Percentiles rank a stretch among this genome's conserved stretches.
These are phyloP conservation scores for Unio delphinus DNA, from an alignment of 2,888 invertebrate species.

Conservation along the genomic window DNA sequence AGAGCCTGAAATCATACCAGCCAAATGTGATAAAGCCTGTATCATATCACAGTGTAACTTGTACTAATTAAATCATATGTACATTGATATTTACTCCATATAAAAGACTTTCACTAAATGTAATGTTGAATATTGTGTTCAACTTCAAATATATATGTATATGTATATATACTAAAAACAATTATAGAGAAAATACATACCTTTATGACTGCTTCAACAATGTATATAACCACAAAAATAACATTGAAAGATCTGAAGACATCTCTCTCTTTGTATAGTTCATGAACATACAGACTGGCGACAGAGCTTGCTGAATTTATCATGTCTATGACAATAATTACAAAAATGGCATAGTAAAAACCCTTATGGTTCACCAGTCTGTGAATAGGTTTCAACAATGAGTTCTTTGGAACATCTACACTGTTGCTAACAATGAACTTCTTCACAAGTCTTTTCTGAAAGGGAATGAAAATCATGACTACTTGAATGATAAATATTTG, in stretches of 20 bases:
- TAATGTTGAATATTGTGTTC: no score
- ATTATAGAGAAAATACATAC: constrained; percentile 24
- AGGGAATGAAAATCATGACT: constrained; percentile 6
- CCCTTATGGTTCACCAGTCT: constrained; percentile 29
- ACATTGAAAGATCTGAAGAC: constrained; percentile 47
- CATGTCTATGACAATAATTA: constrained; percentile 49
- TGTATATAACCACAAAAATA: constrained; percentile 50
- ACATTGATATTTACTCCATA: no score
- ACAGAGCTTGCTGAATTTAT: constrained; percentile 45
- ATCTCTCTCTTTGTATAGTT: constrained; percentile 28
- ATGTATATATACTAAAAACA: background rate
- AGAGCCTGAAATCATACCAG: no score
- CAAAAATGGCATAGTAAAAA: constrained; percentile 45
- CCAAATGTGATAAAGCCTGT: no score
- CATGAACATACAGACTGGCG: constrained; percentile 31
- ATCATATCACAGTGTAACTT: no score
- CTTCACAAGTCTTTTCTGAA: constrained; percentile 47
- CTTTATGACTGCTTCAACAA: constrained; percentile 54
- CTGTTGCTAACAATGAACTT: constrained; percentile 26
- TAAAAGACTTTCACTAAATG: no score
- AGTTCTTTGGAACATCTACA: constrained; percentile 21
- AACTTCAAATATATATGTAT: no score
- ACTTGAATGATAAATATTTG: no score
- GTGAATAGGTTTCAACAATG: constrained; percentile 18
- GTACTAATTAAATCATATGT: no score